phyloP scores from a whole-genome alignment of 2,888 invertebrate genomes.

The Lochmaea capreae region DNA sequence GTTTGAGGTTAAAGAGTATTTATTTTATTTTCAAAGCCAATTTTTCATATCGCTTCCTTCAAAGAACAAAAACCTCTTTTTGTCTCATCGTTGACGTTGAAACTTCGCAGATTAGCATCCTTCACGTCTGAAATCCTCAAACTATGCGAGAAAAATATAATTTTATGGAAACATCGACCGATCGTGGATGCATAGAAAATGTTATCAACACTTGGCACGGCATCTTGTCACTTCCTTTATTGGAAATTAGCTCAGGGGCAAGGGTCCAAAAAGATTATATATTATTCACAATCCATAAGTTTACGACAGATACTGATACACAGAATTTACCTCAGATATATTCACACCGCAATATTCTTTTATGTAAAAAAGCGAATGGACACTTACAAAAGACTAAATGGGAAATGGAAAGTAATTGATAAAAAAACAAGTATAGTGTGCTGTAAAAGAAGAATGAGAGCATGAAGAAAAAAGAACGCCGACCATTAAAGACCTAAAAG shows the following conservation, averaged over 20 bases:
- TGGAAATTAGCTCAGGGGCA: conserved; percentile 28
- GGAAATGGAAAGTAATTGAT: too few species aligned
- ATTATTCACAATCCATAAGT: conserved; percentile 9
- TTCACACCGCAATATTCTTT: neutral
- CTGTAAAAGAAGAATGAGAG: too few species aligned
- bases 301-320: neutral
- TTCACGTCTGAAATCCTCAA: neutral
- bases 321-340: neutral
- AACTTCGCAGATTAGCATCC: neutral
- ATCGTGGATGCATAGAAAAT: conserved; percentile 14
- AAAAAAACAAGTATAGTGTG: too few species aligned
- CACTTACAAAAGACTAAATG: neutral
- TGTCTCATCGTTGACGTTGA: neutral
- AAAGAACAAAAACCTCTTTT: neutral
- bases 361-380: neutral
- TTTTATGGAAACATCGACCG: conserved; percentile 19
- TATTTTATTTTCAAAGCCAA: too few species aligned
- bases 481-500: neutral
- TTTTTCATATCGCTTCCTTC: too few species aligned
- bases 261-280: conserved; percentile 15
- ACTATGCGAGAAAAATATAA: conserved; percentile 1
- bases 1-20: too few species aligned
- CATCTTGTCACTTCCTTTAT: conserved; percentile 25
- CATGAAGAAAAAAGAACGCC: too few species aligned
- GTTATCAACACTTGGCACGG: conserved; percentile 21